These are phyloP conservation scores for Menura novaehollandiae DNA, from an alignment of 2,113 vertebrate genomes.

Conservation along the genomic window DNA sequence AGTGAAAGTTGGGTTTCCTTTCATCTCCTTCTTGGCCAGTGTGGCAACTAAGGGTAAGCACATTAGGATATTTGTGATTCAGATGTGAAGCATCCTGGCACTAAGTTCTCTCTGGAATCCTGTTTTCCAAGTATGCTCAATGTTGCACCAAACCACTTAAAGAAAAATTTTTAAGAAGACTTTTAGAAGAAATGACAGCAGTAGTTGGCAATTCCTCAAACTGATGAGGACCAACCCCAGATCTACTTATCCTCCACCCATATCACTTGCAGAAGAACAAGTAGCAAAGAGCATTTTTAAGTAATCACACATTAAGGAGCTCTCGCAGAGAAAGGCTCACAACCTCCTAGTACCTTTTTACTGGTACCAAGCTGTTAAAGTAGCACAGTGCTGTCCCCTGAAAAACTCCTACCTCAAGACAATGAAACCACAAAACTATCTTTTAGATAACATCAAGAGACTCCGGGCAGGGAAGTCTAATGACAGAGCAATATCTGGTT, in stretches of 20 bases:
- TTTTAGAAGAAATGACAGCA: not conserved
- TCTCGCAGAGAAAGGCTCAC: not conserved
- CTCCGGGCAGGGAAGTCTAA: not conserved
- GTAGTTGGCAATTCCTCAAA: not conserved
- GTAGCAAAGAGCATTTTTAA: not conserved
- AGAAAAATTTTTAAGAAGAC: rapidly evolving
- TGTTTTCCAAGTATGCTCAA: not conserved
- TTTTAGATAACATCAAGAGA: not conserved
- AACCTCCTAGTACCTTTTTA: not conserved
- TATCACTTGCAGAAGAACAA: not conserved
- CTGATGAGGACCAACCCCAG: not conserved
- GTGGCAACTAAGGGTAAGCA: not conserved
- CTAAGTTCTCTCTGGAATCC: not conserved
- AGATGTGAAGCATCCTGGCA: not conserved
- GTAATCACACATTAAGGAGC: not conserved
- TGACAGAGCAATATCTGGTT: slow-evolving; percentile 2
- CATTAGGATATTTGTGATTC: not conserved
- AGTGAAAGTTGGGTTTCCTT: not conserved
- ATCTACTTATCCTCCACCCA: not conserved
- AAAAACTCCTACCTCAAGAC: not conserved
- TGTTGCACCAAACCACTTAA: not conserved
- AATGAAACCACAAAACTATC: not conserved
- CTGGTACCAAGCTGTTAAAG: not conserved
- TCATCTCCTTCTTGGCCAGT: not conserved
- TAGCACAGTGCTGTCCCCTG: not conserved